Evolutionary conservation across 35 echinoderm and acorn worm species (phyloP).

Genomic region (Heliocidaris erythrogramma): DNA sequence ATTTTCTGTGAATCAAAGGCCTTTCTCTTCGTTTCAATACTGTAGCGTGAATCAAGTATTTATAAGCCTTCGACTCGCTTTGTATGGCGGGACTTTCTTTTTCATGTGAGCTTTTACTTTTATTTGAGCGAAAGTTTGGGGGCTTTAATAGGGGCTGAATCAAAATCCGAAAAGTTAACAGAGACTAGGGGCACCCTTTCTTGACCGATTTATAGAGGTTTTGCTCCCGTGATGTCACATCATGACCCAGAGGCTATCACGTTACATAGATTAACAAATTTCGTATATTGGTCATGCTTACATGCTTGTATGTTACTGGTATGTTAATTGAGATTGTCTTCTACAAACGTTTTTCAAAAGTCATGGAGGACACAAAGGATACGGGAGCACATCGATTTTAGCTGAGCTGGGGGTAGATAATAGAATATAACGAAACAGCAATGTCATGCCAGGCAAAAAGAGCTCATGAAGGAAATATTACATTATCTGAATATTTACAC

Average conservation of each 20-base stretch:
- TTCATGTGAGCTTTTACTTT: not conserved
- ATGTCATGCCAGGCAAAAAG: too few relatives aligned
- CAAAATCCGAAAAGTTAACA: conserved; percentile 4
- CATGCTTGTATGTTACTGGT: too few relatives aligned
- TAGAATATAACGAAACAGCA: too few relatives aligned
- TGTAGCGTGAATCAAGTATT: not conserved
- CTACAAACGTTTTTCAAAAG: too few relatives aligned
- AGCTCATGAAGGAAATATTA: too few relatives aligned
- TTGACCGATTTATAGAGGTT: not conserved
- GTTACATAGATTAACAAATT: not conserved
- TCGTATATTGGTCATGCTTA: too few relatives aligned
- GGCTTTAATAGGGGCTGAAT: not conserved
- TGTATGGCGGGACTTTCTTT: not conserved
- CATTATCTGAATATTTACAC: too few relatives aligned
- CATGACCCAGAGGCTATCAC: not conserved
- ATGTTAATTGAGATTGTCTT: too few relatives aligned
- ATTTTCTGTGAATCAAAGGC: not conserved
- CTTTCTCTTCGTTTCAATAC: not conserved
- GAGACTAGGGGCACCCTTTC: not conserved
- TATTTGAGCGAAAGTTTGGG: not conserved
- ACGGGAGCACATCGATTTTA: too few relatives aligned
- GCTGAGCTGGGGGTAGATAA: too few relatives aligned
- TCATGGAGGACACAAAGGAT: too few relatives aligned
- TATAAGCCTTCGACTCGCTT: not conserved
- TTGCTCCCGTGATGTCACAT: not conserved